phyloP scores from a whole-genome alignment of 2,888 invertebrate species.

The Pogonocherus hispidulus region DNA sequence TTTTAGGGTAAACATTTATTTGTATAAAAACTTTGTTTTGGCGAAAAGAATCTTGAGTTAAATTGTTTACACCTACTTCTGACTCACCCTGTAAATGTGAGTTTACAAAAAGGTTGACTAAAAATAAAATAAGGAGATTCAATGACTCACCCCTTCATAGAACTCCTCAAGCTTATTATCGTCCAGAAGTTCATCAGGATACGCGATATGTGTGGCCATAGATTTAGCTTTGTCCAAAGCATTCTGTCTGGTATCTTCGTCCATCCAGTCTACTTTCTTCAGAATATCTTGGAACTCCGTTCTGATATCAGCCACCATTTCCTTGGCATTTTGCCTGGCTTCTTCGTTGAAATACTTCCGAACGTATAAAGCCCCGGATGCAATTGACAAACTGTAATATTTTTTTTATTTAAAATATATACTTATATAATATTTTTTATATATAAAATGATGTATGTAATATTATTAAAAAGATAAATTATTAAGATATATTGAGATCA shows the following conservation, averaged over 20 bases:
- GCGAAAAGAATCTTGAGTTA: too few relatives aligned
- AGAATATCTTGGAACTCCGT: slow-evolving; percentile 86
- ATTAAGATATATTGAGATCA: too few relatives aligned
- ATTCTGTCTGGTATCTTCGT: slow-evolving; percentile 81
- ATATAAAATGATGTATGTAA: too few relatives aligned
- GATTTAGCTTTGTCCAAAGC: slow-evolving; percentile 85
- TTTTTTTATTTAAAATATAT: too few relatives aligned
- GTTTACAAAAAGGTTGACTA: too few relatives aligned
- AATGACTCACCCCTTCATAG: slow-evolving; percentile 79
- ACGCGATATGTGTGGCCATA: slow-evolving; percentile 93
- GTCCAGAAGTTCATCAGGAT: slow-evolving; percentile 90
- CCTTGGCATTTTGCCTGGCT: slow-evolving; percentile 85
- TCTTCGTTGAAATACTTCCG: slow-evolving; percentile 89
- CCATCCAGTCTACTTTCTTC: slow-evolving; percentile 92
- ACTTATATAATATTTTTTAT: too few relatives aligned
- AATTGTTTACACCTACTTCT: too few relatives aligned
- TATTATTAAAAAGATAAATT: too few relatives aligned
- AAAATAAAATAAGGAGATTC: too few relatives aligned
- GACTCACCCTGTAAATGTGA: too few relatives aligned
- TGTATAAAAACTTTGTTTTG: too few relatives aligned
- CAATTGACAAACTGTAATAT: slow-evolving; percentile 76
- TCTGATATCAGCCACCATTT: slow-evolving; percentile 90
- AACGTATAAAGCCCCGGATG: slow-evolving; percentile 89
- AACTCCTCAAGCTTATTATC: slow-evolving; percentile 84
- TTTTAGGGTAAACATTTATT: too few relatives aligned